Evolutionary conservation across 1,140 invertebrate species (phyloP).

Genomic region (Pseudomyrmex dendroicus): DNA sequence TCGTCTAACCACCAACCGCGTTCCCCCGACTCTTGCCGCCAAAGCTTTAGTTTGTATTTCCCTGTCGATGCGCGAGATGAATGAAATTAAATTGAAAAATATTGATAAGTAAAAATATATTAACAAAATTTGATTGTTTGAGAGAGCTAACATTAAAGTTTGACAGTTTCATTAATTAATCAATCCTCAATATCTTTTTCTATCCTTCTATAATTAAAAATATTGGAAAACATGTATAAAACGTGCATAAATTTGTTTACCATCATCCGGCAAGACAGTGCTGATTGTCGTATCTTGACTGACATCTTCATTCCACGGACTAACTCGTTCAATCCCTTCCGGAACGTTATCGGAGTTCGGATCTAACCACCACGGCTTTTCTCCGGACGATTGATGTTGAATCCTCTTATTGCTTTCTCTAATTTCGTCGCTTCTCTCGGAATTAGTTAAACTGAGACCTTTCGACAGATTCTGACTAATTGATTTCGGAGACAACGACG

Average conservation of each 20-base stretch:
- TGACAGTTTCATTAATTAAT: no score
- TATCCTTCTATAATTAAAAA: not conserved
- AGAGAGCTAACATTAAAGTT: no score
- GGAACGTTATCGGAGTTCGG: constrained; percentile 85
- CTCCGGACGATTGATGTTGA: constrained; percentile 85
- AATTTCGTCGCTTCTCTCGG: constrained; percentile 76
- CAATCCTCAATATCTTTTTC: no score
- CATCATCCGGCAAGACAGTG: constrained; percentile 82
- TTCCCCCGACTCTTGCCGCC: constrained; percentile 82
- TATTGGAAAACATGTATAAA: not conserved
- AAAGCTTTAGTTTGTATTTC: constrained; percentile 81
- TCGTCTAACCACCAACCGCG: constrained; percentile 82
- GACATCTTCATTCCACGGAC: constrained; percentile 78
- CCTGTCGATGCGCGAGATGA: constrained; percentile 72
- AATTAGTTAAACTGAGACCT: constrained; percentile 73
- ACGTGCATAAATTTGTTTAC: constrained; percentile 65
- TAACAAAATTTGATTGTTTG: not conserved
- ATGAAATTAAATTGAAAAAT: constrained; percentile 17
- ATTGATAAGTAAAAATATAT: not conserved
- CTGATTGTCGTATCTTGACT: constrained; percentile 84
- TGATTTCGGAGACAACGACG: constrained; percentile 69
- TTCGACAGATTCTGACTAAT: constrained; percentile 77
- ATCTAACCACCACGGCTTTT: constrained; percentile 88
- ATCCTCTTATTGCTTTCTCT: constrained; percentile 78
- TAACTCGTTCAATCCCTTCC: constrained; percentile 85